Base-by-base conservation (phyloP, 2,113 vertebrate species). In the Lutjanus erythropterus region DNA sequence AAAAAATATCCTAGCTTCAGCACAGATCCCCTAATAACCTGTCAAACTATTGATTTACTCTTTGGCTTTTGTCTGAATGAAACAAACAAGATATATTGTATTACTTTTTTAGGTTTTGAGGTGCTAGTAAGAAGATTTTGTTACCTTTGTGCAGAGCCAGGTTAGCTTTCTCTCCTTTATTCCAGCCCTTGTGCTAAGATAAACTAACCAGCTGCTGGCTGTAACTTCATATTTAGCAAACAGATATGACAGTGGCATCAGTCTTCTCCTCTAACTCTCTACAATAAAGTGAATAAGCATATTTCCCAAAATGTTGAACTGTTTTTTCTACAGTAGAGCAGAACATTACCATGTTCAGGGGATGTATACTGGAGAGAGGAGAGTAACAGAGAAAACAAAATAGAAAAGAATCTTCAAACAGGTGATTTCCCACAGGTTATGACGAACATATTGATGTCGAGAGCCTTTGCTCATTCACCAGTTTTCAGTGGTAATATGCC, bases 401-500 rank as follows among this genome's bases (percentile, higher is more conserved):
- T 6, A 35, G 4, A 71, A 56, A 71, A n/a, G 9, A 3, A 8
- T 1, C n/a, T 55, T 44, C 42, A 19, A 23, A 41, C 50, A 11
- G 44, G 31, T 41, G 46, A 67, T 67, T 52, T 21, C 16, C 44
- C n/a, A 53, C 19, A 79, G n/a, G 58, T 42, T 29, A 21, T 41
- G n/a, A 21, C 35, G n/a, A 70, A 25, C 25, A 58, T 29, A 14
- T n/a, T 35, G 19, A 25, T 4, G 21, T n/a, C 27, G 19, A 16
- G 19, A n/a, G 60, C 42, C 39, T 70, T 44, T 52, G 37, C 44
- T 55, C 46, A 67, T 35, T 47, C 19, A 58, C 53, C 58, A 65
- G 69, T 67, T 74, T 47, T 53, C 9, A 2, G 33, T n/a, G n/a
- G n/a, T 76, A 56, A 61, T 0, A 18, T 75, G 50, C 47, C 41